Evolutionary conservation across 1,140 invertebrate species (phyloP).

Genomic region (Coptotermes formosanus): DNA sequence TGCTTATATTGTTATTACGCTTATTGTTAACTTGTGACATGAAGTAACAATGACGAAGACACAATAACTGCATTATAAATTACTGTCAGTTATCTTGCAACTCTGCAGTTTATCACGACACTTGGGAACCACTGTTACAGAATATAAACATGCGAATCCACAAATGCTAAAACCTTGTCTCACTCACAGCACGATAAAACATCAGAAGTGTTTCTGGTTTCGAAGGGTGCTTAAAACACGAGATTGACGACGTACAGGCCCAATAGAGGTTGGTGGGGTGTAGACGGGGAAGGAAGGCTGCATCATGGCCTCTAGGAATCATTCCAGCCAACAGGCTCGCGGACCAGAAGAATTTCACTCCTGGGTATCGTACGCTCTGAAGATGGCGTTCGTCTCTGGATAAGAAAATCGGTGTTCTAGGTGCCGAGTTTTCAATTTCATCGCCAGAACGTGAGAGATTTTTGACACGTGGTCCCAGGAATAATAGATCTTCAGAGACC

Average conservation of each 20-base stretch:
- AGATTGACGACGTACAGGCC: neutral
- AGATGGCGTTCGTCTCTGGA: neutral
- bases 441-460: slow-evolving; percentile 17
- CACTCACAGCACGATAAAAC: neutral
- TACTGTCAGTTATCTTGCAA: no score
- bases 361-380: slow-evolving; percentile 23
- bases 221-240: neutral
- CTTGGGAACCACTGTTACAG: neutral
- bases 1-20: no score
- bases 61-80: no score
- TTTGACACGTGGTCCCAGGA: slow-evolving; percentile 30
- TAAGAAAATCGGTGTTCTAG: slow-evolving; percentile 21
- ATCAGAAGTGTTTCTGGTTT: neutral
- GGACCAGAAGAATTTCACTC: slow-evolving; percentile 4
- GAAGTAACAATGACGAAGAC: no score
- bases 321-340: neutral
- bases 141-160: neutral
- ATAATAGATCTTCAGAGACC: slow-evolving; percentile 25
- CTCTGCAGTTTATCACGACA: neutral
- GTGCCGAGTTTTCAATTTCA: slow-evolving; percentile 31
- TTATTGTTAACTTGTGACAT: no score
- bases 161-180: neutral
- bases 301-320: neutral
- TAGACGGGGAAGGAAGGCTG: neutral
- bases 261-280: neutral